Evolutionary conservation across 2,113 vertebrate genomes (phyloP).

Genomic region (Nerophis ophidion): DNA sequence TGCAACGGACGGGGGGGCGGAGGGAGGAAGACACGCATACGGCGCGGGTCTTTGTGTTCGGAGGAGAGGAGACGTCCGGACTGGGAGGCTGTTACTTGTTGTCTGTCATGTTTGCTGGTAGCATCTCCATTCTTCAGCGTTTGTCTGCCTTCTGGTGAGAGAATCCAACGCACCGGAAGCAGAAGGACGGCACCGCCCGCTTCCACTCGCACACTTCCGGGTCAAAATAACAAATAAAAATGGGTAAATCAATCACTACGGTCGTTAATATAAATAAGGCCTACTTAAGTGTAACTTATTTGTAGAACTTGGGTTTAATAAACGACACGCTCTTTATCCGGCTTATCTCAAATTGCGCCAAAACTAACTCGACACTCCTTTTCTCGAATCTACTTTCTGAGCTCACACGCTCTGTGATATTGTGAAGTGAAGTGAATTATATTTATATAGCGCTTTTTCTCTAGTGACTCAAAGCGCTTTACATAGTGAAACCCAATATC

Average conservation of each 20-base stretch:
- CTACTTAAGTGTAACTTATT: not conserved
- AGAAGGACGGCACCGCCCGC: conserved; percentile 67
- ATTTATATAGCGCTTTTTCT: too few species aligned
- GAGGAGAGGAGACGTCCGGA: not conserved
- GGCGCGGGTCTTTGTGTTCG: not conserved
- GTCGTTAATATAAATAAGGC: not conserved
- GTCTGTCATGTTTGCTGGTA: conserved; percentile 33
- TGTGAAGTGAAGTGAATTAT: too few species aligned
- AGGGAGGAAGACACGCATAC: too few species aligned
- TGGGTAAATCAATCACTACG: conserved; percentile 13
- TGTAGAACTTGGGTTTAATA: not conserved
- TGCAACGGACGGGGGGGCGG: not conserved
- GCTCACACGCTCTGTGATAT: not conserved
- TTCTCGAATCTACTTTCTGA: not conserved
- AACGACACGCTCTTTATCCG: too few species aligned
- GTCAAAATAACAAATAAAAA: conserved; percentile 26
- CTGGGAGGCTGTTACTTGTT: conserved; percentile 20
- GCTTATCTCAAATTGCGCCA: not conserved
- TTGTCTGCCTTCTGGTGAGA: conserved; percentile 44
- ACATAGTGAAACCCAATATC: too few species aligned
- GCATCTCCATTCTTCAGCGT: conserved; percentile 51
- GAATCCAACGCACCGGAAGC: conserved; percentile 54
- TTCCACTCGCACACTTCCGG: conserved; percentile 46
- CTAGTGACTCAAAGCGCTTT: too few species aligned
- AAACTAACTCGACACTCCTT: not conserved